Evolutionary conservation across 1,140 invertebrate genomes (phyloP).

Genomic region (Drosophila littoralis): DNA sequence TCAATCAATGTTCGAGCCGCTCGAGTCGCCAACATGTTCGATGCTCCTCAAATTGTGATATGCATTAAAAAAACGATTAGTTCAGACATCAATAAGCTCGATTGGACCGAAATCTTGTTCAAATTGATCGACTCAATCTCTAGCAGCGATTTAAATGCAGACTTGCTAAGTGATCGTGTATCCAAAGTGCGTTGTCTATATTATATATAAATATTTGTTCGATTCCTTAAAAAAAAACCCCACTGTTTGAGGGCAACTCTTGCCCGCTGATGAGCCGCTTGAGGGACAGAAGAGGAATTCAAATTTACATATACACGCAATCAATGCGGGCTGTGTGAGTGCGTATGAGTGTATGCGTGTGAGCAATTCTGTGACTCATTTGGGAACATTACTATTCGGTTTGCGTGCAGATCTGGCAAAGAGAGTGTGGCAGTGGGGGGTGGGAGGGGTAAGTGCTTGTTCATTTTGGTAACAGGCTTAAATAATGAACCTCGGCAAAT

Average conservation of each 20-base stretch:
- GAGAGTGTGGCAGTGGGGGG: neutral
- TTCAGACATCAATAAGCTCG: too few species aligned
- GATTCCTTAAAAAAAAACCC: neutral
- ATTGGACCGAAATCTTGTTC: too few species aligned
- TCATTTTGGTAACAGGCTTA: slow-evolving; percentile 40
- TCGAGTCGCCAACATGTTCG: too few species aligned
- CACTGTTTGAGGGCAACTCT: neutral
- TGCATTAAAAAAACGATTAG: too few species aligned
- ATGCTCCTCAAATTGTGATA: too few species aligned
- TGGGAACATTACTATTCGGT: slow-evolving; percentile 54
- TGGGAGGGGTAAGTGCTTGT: neutral
- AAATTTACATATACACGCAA: slow-evolving; percentile 18
- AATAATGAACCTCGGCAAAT: slow-evolving; percentile 36
- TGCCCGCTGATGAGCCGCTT: slow-evolving; percentile 2
- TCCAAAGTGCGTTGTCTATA: too few species aligned
- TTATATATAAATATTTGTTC: too few species aligned
- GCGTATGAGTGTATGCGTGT: slow-evolving; percentile 7
- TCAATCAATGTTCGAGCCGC: too few species aligned
- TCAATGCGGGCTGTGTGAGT: neutral
- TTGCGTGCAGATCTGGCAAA: slow-evolving; percentile 22
- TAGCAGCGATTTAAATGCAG: too few species aligned
- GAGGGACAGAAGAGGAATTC: neutral
- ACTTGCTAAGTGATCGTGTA: too few species aligned
- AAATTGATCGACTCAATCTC: too few species aligned
- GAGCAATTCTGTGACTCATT: slow-evolving; percentile 52